These are phyloP conservation scores for Eupelmus urozonus DNA, from an alignment of 2,888 invertebrate genomes.

Conservation along the genomic window DNA sequence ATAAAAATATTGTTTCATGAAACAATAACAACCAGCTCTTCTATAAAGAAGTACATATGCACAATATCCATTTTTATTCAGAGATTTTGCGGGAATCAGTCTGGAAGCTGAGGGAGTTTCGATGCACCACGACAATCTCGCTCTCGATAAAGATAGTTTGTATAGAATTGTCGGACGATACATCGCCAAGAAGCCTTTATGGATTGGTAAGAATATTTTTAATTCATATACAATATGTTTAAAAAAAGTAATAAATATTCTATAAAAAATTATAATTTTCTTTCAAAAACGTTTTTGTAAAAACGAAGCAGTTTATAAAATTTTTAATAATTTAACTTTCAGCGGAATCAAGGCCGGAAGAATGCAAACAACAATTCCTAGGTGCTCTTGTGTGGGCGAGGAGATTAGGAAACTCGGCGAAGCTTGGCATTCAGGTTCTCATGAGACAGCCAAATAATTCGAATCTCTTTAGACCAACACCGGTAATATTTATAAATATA, in stretches of 20 bases:
- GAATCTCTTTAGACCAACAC: conserved; percentile 82
- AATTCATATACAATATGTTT: too few species aligned
- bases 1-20: not conserved
- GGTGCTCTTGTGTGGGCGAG: conserved; percentile 86
- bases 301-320: not conserved
- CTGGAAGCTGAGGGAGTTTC: conserved; percentile 65
- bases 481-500: conserved; percentile 77
- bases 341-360: conserved; percentile 75
- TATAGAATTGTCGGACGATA: conserved; percentile 67
- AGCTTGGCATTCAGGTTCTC: conserved; percentile 84
- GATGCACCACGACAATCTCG: conserved; percentile 68
- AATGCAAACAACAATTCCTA: conserved; percentile 72
- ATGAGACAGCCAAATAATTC: conserved; percentile 83
- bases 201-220: conserved; percentile 74
- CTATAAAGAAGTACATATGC: not conserved
- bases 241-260: too few species aligned
- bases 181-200: conserved; percentile 72
- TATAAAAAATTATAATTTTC: too few species aligned
- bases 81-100: conserved; percentile 66
- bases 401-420: conserved; percentile 86
- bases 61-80: conserved; percentile 53
- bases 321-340: too few species aligned
- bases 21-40: not conserved
- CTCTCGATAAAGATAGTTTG: conserved; percentile 65
- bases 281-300: not conserved